Evolutionary conservation across 2,888 invertebrate species (phyloP).

Genomic region (Acleris literana): DNA sequence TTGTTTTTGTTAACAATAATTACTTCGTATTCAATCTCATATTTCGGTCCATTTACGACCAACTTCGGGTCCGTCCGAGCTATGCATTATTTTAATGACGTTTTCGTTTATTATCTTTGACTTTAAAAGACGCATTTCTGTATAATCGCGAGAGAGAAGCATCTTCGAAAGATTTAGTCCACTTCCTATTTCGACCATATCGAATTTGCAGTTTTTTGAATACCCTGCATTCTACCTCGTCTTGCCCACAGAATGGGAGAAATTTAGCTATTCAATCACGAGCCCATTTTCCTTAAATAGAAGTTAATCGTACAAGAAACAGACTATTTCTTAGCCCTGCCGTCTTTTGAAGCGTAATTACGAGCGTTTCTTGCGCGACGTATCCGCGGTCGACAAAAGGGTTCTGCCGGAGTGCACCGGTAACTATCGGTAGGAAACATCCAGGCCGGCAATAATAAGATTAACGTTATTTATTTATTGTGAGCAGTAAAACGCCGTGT

Average conservation of each 20-base stretch:
- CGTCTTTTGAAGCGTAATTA: constrained; percentile 36
- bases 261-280: constrained; percentile 34
- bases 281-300: constrained; percentile 36
- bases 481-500: constrained; percentile 69
- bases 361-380: constrained; percentile 33
- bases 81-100: constrained; percentile 24
- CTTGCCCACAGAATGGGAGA: constrained; percentile 13
- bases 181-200: not conserved
- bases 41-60: constrained; percentile 42
- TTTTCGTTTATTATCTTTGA: constrained; percentile 9
- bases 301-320: constrained; percentile 34
- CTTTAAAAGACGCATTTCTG: constrained; percentile 4
- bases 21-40: constrained; percentile 49
- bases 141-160: not conserved
- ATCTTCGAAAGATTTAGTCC: not conserved
- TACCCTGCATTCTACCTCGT: constrained; percentile 15
- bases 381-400: constrained; percentile 32
- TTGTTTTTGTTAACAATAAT: constrained; percentile 50
- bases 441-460: constrained; percentile 45
- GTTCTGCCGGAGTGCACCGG: constrained; percentile 15
- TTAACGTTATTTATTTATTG: constrained; percentile 72
- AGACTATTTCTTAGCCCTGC: constrained; percentile 27
- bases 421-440: constrained; percentile 31
- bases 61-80: constrained; percentile 14
- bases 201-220: not conserved